phyloP scores from a whole-genome alignment of 2,797 vertebrate genomes.

The Enteromius argenteus region DNA sequence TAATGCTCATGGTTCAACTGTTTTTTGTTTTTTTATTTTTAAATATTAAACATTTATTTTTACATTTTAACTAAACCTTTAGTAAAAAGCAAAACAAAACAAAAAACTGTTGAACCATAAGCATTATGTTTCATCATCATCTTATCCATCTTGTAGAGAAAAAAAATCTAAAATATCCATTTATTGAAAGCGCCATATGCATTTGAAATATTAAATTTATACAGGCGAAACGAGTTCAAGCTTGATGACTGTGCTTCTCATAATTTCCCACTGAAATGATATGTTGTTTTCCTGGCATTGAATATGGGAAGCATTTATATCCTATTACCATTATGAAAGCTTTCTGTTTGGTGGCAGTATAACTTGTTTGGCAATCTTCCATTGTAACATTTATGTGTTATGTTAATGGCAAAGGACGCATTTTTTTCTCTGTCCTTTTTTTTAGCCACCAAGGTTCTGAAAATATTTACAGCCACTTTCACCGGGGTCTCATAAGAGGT shows the following conservation, averaged over 20 bases:
- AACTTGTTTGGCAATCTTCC: slow-evolving; percentile 56
- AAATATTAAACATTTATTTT: too few relatives aligned
- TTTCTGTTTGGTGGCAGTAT: slow-evolving; percentile 24
- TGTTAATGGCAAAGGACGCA: slow-evolving; percentile 71
- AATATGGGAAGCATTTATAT: background rate
- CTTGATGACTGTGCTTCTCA: background rate
- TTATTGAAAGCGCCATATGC: background rate
- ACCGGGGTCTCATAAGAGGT: slow-evolving; percentile 57
- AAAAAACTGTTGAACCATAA: background rate
- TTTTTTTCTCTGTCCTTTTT: slow-evolving; percentile 60
- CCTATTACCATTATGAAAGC: background rate
- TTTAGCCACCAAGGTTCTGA: slow-evolving; percentile 75
- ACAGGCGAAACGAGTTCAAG: background rate
- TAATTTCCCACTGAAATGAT: background rate
- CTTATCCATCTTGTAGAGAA: background rate
- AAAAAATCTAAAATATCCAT: background rate
- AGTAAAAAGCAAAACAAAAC: too few relatives aligned
- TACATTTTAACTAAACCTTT: too few relatives aligned
- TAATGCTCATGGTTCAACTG: too few relatives aligned
- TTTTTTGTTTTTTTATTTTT: too few relatives aligned
- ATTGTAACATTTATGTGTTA: slow-evolving; percentile 60
- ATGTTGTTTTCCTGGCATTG: background rate
- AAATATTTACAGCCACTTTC: slow-evolving; percentile 78
- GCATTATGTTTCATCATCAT: background rate
- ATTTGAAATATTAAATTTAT: background rate